Percentiles rank a stretch among this genome's conserved stretches.
Evolutionary conservation across 2,888 invertebrate species (phyloP).

Genomic region (Syrista parreyssii): DNA sequence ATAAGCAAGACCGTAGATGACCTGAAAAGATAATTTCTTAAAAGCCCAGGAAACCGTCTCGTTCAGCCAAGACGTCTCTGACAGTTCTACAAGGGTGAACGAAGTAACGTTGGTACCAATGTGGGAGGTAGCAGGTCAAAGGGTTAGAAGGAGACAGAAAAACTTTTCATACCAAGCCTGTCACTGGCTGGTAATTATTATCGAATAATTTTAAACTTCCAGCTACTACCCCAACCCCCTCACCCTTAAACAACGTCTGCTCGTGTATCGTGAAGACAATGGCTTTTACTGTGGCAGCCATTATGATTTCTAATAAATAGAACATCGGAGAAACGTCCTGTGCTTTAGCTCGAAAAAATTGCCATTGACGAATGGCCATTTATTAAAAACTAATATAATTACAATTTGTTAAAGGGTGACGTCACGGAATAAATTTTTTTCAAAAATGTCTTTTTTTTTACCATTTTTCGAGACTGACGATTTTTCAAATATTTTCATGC

Average conservation of each 20-base stretch:
- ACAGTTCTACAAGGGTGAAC: background rate
- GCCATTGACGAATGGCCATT: background rate
- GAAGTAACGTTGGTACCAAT: background rate
- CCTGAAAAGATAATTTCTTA: background rate
- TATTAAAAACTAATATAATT: background rate
- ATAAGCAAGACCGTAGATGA: background rate
- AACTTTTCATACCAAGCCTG: background rate
- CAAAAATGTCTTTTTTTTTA: background rate
- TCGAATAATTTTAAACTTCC: background rate
- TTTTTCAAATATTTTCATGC: background rate
- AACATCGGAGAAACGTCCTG: background rate
- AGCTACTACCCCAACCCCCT: background rate
- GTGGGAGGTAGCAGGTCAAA: background rate
- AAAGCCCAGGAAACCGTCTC: background rate
- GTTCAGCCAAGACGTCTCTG: background rate
- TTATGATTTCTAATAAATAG: slow-evolving; percentile 1
- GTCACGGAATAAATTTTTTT: too few relatives aligned
- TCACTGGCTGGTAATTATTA: background rate
- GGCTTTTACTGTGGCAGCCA: background rate
- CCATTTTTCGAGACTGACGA: background rate
- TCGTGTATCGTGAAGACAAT: background rate
- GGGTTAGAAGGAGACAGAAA: background rate
- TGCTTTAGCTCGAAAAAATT: background rate
- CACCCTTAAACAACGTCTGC: background rate
- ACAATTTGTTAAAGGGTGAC: background rate